Percentiles rank a stretch among this genome's conserved stretches.
Conservation (phyloP, 2,888 invertebrate genomes). For the Scaptomyza reducta region DNA sequence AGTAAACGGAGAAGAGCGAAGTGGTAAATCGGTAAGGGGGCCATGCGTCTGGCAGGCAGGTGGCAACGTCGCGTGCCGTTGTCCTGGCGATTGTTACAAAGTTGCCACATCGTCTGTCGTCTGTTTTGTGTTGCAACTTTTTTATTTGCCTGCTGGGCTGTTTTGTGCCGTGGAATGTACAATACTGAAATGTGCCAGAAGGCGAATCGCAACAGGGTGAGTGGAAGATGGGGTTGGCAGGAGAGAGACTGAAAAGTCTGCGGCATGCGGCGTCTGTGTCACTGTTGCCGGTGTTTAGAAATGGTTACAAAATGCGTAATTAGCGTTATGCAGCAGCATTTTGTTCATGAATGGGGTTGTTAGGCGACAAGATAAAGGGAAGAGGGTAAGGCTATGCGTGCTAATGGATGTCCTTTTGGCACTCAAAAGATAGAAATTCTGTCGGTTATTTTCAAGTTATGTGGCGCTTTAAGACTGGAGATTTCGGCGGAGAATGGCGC, state of each 20-base stretch:
- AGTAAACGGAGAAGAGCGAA: background rate
- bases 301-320: constrained; percentile 77
- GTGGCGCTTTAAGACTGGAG: background rate
- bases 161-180: constrained; percentile 28
- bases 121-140: constrained; percentile 53
- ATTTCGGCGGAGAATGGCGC: no score
- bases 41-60: constrained; percentile 36
- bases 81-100: constrained; percentile 77
- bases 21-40: background rate
- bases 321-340: constrained; percentile 70
- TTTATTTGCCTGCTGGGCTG: constrained; percentile 38
- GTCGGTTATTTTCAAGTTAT: constrained; percentile 18
- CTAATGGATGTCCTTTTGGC: constrained; percentile 52
- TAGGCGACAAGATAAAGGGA: background rate
- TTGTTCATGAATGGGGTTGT: constrained; percentile 17
- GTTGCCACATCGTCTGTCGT: constrained; percentile 74
- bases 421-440: constrained; percentile 21
- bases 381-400: constrained; percentile 4
- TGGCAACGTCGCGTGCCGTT: constrained; percentile 64
- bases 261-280: constrained; percentile 39
- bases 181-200: constrained; percentile 15
- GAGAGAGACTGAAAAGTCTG: constrained; percentile 13
- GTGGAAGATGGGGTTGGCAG: background rate
- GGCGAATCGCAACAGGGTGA: background rate
- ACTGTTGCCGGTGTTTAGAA: constrained; percentile 61